These are phyloP conservation scores for Abramis brama DNA, from an alignment of 2,113 vertebrate species.

Conservation along the genomic window DNA sequence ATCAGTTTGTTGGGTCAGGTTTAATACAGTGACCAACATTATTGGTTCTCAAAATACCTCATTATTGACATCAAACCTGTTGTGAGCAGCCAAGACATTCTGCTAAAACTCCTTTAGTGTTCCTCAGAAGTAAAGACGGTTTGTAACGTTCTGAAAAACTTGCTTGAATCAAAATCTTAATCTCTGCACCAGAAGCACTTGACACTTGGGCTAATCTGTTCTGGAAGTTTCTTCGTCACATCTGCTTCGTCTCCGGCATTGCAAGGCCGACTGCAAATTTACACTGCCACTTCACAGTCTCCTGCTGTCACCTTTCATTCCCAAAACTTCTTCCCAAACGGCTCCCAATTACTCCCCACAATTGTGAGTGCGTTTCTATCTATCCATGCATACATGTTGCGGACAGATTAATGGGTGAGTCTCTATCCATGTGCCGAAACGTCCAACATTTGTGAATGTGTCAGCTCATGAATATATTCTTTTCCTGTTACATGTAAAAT, in stretches of 20 bases:
- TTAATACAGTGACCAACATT: background rate
- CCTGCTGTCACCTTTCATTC: slow-evolving; percentile 48
- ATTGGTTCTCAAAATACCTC: background rate
- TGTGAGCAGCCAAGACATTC: background rate
- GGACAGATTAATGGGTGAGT: slow-evolving; percentile 18
- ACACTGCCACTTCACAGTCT: slow-evolving; percentile 51
- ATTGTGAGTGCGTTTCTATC: slow-evolving; percentile 10
- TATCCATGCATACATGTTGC: background rate
- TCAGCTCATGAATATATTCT: background rate
- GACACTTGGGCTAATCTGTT: slow-evolving; percentile 46
- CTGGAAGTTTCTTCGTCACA: slow-evolving; percentile 51
- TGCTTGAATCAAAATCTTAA: slow-evolving; percentile 7
- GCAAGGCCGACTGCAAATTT: slow-evolving; percentile 27
- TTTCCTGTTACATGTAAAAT: background rate
- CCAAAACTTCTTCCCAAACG: slow-evolving; percentile 21
- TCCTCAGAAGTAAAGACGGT: background rate
- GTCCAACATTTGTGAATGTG: slow-evolving; percentile 3
- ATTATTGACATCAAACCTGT: background rate
- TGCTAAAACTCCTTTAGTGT: background rate
- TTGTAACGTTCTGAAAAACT: background rate
- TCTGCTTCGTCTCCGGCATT: slow-evolving; percentile 43
- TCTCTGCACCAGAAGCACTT: background rate
- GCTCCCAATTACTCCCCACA: slow-evolving; percentile 7
- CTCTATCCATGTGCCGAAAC: slow-evolving; percentile 7
- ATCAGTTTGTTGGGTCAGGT: background rate